Evolutionary conservation across 1,140 invertebrate species (phyloP), one percentile per base, ranked within the genome.

Genomic region (Steinernema khuongi): DNA sequence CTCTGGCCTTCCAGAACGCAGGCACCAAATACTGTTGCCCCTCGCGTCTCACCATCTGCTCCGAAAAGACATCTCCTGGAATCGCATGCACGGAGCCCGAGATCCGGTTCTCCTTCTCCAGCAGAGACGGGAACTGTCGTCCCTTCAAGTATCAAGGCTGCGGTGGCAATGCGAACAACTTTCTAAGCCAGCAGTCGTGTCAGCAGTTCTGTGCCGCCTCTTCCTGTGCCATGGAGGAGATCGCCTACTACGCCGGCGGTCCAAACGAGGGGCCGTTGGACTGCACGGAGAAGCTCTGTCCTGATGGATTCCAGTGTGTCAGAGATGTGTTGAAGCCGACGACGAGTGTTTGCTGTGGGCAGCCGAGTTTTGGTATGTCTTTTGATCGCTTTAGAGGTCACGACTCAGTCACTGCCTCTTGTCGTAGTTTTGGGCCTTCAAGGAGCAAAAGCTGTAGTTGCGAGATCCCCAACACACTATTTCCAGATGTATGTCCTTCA

Each of bases 131-230:
- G n/a, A 77, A 43, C 1, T 77, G 76, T 29, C 33, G 31, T 17
- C 67, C 76, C 17, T 77, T 77, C 74, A 68, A 36, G 28, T 77
- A 66, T 43, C 14, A 36, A 17, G 76, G 76, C 26, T 77, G 76
- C 71, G 76, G 68, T 1, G 76, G 76, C 28, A 77, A 77, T 66
- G 60, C 68, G 18, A 77, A 77, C 50, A 77, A 74, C 28, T 77
- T 77, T 30, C 29, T 69, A 11, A 75, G 67, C 19, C 31, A 68
- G n/a, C 71, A 68, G 2, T 71, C 75, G 1, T 77, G 75, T 28
- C 70, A 75, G 43, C 68, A 73, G 29, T 76, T 68, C 32, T 77
- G 75, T 68, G 11, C 44, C 26, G 31, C 73, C 66, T 41, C 60
- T 67, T 72, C 75, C 22, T 77, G 75, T 30, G 75, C 75, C 7